Conservation (phyloP, 1,140 invertebrate species). For the Lasioglossum albipes region DNA sequence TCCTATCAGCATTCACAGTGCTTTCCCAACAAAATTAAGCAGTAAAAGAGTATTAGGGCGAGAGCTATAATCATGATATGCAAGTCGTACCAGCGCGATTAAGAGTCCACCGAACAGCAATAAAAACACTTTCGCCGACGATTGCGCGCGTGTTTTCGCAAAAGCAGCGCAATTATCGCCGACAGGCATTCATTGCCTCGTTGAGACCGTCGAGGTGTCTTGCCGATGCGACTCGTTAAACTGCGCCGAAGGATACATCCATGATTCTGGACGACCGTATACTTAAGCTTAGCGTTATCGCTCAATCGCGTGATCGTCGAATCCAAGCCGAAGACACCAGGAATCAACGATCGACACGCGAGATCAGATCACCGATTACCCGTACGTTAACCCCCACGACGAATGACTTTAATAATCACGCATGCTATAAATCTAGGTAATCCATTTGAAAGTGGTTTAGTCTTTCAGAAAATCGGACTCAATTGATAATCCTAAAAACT, state of each 20-base stretch:
- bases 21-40: too few relatives aligned
- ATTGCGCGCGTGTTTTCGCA: neutral
- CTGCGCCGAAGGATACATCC: neutral
- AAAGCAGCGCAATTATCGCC: neutral
- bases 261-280: neutral
- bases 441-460: neutral
- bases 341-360: neutral
- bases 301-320: neutral
- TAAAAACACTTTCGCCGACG: neutral
- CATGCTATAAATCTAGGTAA: neutral
- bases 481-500: neutral
- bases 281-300: neutral
- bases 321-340: neutral
- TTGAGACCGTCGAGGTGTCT: neutral
- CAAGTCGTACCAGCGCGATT: neutral
- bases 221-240: neutral
- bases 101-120: neutral
- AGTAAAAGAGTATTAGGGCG: too few relatives aligned
- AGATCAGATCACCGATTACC: neutral
- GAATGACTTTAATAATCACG: neutral
- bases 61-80: too few relatives aligned
- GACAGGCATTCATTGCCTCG: constrained; percentile 23
- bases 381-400: neutral
- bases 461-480: neutral
- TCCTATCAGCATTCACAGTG: too few relatives aligned